These are phyloP conservation scores for Eupsilia transversa DNA, from an alignment of 2,888 invertebrate species.

Conservation along the genomic window DNA sequence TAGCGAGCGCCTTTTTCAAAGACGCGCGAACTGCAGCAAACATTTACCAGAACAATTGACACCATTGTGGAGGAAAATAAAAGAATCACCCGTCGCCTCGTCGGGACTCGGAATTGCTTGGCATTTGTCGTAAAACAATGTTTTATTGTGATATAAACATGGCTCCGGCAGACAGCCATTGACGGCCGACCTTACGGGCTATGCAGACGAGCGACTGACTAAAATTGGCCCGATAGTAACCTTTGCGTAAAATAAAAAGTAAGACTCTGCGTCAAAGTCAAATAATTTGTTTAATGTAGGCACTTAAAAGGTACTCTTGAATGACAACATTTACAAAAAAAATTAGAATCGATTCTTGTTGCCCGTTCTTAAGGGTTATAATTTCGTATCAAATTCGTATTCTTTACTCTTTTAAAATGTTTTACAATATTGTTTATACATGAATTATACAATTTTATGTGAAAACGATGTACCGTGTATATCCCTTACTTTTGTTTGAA, in stretches of 20 bases:
- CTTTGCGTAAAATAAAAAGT: too few relatives aligned
- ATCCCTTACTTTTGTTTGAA: neutral
- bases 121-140: constrained; percentile 77
- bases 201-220: constrained; percentile 30
- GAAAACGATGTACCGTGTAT: too few relatives aligned
- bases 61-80: constrained; percentile 63
- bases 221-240: neutral
- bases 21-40: constrained; percentile 47
- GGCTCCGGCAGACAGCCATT: constrained; percentile 76
- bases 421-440: too few relatives aligned
- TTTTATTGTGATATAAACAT: constrained; percentile 82
- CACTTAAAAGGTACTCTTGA: too few relatives aligned
- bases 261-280: neutral
- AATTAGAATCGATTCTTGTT: too few relatives aligned
- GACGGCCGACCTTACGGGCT: constrained; percentile 71
- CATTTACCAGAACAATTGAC: constrained; percentile 60
- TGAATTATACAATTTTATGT: too few relatives aligned
- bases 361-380: too few relatives aligned
- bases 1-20: constrained; percentile 53
- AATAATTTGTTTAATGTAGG: too few relatives aligned
- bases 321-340: too few relatives aligned
- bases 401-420: too few relatives aligned
- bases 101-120: constrained; percentile 65
- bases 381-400: too few relatives aligned
- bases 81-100: constrained; percentile 63